phyloP scores from a whole-genome alignment of 2,113 vertebrate genomes.

The Peromyscus leucopus region DNA sequence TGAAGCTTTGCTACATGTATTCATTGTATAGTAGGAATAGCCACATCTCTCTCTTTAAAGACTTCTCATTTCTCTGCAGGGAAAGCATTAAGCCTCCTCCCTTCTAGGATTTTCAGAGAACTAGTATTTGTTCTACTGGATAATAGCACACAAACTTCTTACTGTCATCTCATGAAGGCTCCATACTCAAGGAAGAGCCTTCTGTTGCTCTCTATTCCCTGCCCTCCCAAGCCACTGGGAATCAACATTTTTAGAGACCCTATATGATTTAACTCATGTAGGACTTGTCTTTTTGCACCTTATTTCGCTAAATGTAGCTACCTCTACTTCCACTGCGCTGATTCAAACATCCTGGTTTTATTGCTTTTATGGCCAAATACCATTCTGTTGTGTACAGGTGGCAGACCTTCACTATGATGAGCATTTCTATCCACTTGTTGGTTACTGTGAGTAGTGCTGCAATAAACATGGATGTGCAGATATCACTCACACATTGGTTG shows the following conservation, averaged over 20 bases:
- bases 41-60: not conserved
- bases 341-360: not conserved
- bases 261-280: not conserved
- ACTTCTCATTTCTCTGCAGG: not conserved
- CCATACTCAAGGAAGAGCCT: not conserved
- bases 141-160: not conserved
- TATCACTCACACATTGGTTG: not conserved
- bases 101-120: not conserved
- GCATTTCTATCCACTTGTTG: not conserved
- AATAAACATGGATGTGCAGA: not conserved
- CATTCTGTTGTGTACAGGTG: not conserved
- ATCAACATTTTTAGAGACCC: not conserved
- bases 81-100: not conserved
- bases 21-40: not conserved
- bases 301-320: not conserved
- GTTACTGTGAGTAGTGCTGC: not conserved
- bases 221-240: no score
- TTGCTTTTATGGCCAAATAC: not conserved
- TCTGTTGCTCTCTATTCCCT: no score
- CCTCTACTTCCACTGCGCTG: not conserved
- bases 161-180: accelerated
- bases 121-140: no score
- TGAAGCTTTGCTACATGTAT: not conserved
- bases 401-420: not conserved
- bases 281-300: not conserved